phyloP scores from a whole-genome alignment of 2,888 invertebrate genomes.

The Aplocera efformata region DNA sequence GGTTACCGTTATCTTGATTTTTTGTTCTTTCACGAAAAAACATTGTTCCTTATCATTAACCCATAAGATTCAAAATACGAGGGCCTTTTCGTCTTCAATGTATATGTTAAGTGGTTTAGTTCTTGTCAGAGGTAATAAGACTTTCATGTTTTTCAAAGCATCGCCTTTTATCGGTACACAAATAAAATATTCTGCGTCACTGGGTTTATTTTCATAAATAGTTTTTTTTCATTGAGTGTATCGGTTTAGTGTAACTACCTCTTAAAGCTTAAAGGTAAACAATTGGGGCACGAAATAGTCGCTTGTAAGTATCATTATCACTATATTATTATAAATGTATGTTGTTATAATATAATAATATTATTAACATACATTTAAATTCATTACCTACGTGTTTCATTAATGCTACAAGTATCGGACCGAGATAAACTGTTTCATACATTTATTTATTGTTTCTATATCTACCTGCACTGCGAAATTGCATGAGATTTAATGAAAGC shows the following conservation, averaged over 20 bases:
- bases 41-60: conserved; percentile 19
- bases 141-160: conserved; percentile 33
- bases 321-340: too few species aligned
- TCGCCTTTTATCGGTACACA: conserved; percentile 32
- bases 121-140: conserved; percentile 40
- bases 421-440: conserved; percentile 32
- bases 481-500: too few species aligned
- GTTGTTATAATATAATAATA: too few species aligned
- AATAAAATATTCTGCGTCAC: conserved; percentile 28
- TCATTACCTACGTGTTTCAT: conserved; percentile 23
- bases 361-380: too few species aligned
- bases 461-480: conserved; percentile 3
- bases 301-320: too few species aligned
- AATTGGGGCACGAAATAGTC: too few species aligned
- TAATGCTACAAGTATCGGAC: conserved; percentile 26
- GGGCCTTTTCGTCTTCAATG: conserved; percentile 5
- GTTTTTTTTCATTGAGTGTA: not conserved
- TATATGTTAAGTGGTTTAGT: conserved; percentile 18
- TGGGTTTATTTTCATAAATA: conserved; percentile 10
- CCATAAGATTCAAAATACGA: conserved; percentile 20
- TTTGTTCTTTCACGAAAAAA: conserved; percentile 32
- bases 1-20: conserved; percentile 49
- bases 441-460: conserved; percentile 15
- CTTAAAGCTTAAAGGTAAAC: too few species aligned
- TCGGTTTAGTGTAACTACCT: not conserved